phyloP scores from a whole-genome alignment of 2,888 invertebrate genomes.

The Epicampocera succincta region DNA sequence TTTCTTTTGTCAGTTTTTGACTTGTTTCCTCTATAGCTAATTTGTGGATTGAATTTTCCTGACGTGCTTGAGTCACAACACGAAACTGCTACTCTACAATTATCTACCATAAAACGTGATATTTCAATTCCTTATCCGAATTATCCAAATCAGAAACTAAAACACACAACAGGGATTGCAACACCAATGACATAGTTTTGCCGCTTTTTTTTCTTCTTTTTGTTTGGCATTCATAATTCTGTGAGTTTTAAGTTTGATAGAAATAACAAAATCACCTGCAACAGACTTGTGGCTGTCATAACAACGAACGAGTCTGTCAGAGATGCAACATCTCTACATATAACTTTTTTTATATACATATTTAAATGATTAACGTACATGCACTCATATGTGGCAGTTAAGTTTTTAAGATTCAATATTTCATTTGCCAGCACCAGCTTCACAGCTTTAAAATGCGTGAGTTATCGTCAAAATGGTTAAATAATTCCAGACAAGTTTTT shows the following conservation, averaged over 20 bases:
- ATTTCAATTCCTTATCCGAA: too few relatives aligned
- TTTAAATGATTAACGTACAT: not conserved
- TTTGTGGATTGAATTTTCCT: too few relatives aligned
- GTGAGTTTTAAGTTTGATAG: not conserved
- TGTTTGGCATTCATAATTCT: not conserved
- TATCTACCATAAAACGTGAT: too few relatives aligned
- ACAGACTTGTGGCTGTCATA: constrained; percentile 45
- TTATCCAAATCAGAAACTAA: too few relatives aligned
- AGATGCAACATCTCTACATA: constrained; percentile 23
- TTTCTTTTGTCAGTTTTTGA: too few relatives aligned
- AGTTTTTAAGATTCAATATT: constrained; percentile 44
- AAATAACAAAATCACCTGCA: constrained; percentile 17
- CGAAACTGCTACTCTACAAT: too few relatives aligned
- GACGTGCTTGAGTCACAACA: too few relatives aligned
- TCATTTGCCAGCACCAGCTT: constrained; percentile 9
- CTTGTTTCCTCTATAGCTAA: too few relatives aligned
- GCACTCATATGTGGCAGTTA: constrained; percentile 50
- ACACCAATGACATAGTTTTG: too few relatives aligned
- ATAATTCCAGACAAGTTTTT: constrained; percentile 42
- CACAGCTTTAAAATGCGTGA: constrained; percentile 38
- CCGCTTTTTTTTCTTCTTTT: not conserved
- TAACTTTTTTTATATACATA: not conserved
- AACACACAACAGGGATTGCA: too few relatives aligned
- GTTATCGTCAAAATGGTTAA: constrained; percentile 35
- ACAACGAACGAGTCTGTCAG: constrained; percentile 26